A percentile compares a stretch with the other conserved stretches of the same genome.
Evolutionary conservation across 2,888 invertebrate genomes (phyloP).

Genomic region (Epinotia nisella): DNA sequence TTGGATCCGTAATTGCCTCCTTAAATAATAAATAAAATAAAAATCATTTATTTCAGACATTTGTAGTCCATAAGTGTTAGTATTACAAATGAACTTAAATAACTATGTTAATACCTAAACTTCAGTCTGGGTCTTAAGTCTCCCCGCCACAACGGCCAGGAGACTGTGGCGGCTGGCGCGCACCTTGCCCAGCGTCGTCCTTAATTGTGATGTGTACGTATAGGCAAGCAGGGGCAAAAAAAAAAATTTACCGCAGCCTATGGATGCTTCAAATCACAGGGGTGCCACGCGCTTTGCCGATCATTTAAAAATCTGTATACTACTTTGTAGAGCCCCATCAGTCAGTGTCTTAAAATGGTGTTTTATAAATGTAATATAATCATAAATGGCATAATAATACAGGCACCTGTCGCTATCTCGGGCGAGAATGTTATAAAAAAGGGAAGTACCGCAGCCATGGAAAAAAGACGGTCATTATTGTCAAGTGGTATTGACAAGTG

Average conservation of each 20-base stretch:
- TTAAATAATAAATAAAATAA: too few species aligned
- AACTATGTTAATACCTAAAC: too few species aligned
- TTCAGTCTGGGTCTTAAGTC: too few species aligned
- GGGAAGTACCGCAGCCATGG: background rate
- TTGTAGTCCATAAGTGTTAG: too few species aligned
- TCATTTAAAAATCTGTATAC: background rate
- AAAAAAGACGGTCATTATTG: constrained; percentile 4
- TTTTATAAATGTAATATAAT: background rate
- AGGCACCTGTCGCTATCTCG: background rate
- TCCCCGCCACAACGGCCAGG: too few species aligned
- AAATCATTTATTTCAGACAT: too few species aligned
- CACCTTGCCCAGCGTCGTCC: too few species aligned
- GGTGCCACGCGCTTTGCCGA: background rate
- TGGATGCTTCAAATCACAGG: background rate
- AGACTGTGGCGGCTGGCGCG: too few species aligned
- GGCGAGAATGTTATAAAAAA: constrained; percentile 14
- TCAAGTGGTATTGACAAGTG: constrained; percentile 5
- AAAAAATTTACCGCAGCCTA: background rate
- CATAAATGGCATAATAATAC: background rate
- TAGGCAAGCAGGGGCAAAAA: too few species aligned
- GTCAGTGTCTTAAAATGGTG: background rate
- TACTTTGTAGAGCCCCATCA: background rate
- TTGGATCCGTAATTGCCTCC: too few species aligned
- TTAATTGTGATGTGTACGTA: too few species aligned
- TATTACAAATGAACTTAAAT: too few species aligned